A percentile compares a stretch with the other conserved stretches of the same genome.
Evolutionary conservation across 2,888 invertebrate species (phyloP).

Genomic region (Ceraclea dissimilis): DNA sequence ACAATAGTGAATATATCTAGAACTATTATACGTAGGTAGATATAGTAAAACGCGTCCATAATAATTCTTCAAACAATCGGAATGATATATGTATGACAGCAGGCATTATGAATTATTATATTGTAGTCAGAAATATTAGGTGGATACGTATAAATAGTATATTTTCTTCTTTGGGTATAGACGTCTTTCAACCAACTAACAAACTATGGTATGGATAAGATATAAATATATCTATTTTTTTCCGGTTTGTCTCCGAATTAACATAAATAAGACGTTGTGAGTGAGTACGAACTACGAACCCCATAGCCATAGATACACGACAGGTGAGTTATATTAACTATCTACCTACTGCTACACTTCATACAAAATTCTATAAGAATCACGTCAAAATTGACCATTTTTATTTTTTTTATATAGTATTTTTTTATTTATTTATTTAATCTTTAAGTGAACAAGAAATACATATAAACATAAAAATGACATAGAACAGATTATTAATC

Average conservation of each 20-base stretch:
- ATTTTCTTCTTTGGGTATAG: not conserved
- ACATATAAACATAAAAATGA: too few relatives aligned
- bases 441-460: too few relatives aligned
- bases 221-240: too few relatives aligned
- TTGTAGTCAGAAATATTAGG: not conserved
- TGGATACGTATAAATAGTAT: slow-evolving; percentile 10
- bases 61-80: slow-evolving; percentile 23
- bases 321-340: slow-evolving; percentile 24
- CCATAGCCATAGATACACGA: slow-evolving; percentile 15
- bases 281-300: slow-evolving; percentile 39
- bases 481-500: too few relatives aligned
- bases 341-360: too few relatives aligned
- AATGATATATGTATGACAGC: slow-evolving; percentile 25
- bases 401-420: not conserved
- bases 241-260: slow-evolving; percentile 50
- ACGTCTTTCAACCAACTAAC: too few relatives aligned
- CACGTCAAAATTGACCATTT: not conserved
- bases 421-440: too few relatives aligned
- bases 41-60: slow-evolving; percentile 17
- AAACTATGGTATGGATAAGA: too few relatives aligned
- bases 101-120: slow-evolving; percentile 25
- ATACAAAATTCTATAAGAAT: not conserved
- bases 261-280: slow-evolving; percentile 54
- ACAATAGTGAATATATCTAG: too few relatives aligned
- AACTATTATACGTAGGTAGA: too few relatives aligned